Evolutionary conservation across 2,113 vertebrate genomes (phyloP), one percentile per base, ranked within the genome.

Genomic region (Opisthocomus hoazin): DNA sequence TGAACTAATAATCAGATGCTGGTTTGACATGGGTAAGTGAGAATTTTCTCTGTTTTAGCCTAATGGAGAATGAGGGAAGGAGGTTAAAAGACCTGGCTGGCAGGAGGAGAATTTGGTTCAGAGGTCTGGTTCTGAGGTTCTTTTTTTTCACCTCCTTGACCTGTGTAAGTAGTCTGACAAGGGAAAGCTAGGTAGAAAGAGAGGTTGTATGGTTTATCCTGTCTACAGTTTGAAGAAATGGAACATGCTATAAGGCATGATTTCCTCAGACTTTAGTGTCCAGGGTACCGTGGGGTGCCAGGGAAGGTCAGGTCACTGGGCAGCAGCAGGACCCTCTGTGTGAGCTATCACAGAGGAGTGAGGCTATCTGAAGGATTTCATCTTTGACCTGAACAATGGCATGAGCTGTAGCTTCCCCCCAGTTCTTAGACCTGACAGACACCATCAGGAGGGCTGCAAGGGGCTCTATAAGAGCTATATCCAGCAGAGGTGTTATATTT

Each of bases 81-180:
- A 48, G 2, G 16, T 34, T 83, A 46, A 54, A 79, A 85, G 12
- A 70, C 11, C 29, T 84, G 37, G 3, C 7, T 69, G 30, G 6
- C 15, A 83, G 61, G 22, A 71, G 17, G 45, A 66, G 24, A 53
- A 79, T 68, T 85, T 79, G 3, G 9, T 43, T 63, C 51, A 71
- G 46, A 54, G 15, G 1, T 89, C 69, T 80, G 16, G 9, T 87
- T 51, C 63, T 37, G 17, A 73, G 29, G 34, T 34, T 29, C 12
- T 12, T 21, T 22, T n/a, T 68, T 39, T 12, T 17, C 56, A 5
- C 56, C 7, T 18, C 27, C 23, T 78, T 76, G 15, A 68, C 37
- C 43, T 30, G 34, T 0, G 0, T 32, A 12, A 2, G 1, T 50
- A 71, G 32, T n/a, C 15, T 71, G 43, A 53, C 26, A 64, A 75